These are phyloP conservation scores for Crax fasciolata DNA, from an alignment of 2,797 vertebrate genomes.

Conservation along the genomic window DNA sequence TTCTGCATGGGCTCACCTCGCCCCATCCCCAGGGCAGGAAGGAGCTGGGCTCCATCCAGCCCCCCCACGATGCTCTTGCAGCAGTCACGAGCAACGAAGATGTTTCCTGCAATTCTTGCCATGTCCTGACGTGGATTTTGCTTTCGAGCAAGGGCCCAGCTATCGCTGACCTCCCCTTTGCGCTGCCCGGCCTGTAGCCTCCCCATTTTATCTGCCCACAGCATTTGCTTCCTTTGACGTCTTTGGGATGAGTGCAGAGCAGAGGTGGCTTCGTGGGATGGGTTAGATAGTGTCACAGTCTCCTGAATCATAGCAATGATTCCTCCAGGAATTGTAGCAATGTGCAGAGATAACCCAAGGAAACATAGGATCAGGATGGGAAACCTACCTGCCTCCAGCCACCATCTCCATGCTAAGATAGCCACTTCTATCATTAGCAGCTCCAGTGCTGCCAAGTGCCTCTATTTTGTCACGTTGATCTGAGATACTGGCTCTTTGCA, in stretches of 20 bases:
- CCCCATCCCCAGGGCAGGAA: constrained; percentile 5
- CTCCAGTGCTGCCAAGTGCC: accelerated
- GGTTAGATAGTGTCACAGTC: background rate
- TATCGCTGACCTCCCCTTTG: background rate
- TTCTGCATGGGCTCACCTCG: background rate
- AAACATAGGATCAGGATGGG: background rate
- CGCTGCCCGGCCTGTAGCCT: background rate
- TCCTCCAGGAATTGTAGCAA: background rate
- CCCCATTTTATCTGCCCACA: constrained; percentile 43
- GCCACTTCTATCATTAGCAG: accelerated
- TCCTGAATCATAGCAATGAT: background rate
- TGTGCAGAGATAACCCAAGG: background rate
- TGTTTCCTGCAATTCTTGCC: constrained; percentile 80
- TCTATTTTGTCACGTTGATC: accelerated
- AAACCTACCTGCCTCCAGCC: background rate
- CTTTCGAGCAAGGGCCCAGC: constrained; percentile 19
- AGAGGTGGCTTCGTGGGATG: constrained; percentile 61
- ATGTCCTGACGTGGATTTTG: constrained; percentile 59
- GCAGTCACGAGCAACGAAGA: constrained; percentile 46
- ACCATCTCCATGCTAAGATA: background rate
- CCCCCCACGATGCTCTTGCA: background rate
- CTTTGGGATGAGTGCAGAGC: constrained; percentile 9
- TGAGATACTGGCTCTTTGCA: background rate
- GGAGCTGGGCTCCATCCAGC: background rate
- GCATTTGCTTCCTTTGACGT: constrained; percentile 77